Conservation (phyloP, 2,113 vertebrate species). For the Phasianus colchicus region DNA sequence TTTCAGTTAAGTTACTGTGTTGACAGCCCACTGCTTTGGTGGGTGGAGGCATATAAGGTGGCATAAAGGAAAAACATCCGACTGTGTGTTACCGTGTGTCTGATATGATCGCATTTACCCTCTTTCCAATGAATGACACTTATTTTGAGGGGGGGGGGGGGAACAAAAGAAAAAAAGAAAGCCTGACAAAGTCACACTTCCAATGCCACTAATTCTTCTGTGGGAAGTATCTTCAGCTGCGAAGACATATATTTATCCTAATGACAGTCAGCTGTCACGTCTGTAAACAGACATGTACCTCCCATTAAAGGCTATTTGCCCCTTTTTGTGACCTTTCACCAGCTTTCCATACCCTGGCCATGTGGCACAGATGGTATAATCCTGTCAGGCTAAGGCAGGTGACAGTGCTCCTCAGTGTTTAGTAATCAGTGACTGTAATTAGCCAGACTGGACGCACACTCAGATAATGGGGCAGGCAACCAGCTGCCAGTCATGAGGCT, state of each 20-base stretch:
- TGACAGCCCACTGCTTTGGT: neutral
- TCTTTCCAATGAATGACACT: neutral
- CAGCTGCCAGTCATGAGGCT: slow-evolving; percentile 86
- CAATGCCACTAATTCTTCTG: slow-evolving; percentile 28
- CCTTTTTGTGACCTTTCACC: slow-evolving; percentile 78
- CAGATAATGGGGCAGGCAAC: slow-evolving; percentile 84
- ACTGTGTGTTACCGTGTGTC: neutral
- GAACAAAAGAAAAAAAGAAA: neutral
- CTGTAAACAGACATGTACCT: slow-evolving; percentile 81
- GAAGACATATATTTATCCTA: slow-evolving; percentile 44
- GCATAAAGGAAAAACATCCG: neutral
- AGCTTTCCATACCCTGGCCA: slow-evolving; percentile 76
- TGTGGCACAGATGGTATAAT: slow-evolving; percentile 91
- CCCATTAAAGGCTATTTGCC: slow-evolving; percentile 78
- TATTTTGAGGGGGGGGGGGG: neutral
- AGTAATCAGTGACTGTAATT: slow-evolving; percentile 93
- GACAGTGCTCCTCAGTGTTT: slow-evolving; percentile 81
- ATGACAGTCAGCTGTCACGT: slow-evolving; percentile 81
- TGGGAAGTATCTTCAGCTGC: slow-evolving; percentile 71
- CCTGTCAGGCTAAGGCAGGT: slow-evolving; percentile 89
- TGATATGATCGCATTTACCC: neutral
- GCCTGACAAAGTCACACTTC: slow-evolving; percentile 26
- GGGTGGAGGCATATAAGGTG: neutral
- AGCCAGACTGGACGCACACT: slow-evolving; percentile 82
- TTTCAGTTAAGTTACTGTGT: neutral